A percentile compares a stretch with the other conserved stretches of the same genome.
These are phyloP conservation scores for Lateolabrax maculatus DNA, from an alignment of 2,797 vertebrate species.

Conservation along the genomic window DNA sequence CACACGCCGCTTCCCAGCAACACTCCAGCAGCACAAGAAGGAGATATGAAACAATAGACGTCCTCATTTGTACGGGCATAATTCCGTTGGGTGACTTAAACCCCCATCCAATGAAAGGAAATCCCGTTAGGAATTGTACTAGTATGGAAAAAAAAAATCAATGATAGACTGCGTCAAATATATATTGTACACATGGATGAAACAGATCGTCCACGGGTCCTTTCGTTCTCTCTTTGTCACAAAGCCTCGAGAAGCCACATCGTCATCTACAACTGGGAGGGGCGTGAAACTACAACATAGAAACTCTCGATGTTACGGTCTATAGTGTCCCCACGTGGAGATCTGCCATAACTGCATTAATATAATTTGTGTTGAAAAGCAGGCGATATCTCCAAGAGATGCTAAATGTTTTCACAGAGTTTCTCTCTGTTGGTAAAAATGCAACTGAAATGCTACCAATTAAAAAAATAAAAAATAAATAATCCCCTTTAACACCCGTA, in stretches of 20 bases:
- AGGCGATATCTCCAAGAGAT: neutral
- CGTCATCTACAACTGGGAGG: constrained; percentile 42
- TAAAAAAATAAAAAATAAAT: too few species aligned
- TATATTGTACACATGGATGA: neutral
- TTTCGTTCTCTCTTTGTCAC: constrained; percentile 35
- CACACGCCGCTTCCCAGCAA: constrained; percentile 20
- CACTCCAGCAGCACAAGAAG: constrained; percentile 42
- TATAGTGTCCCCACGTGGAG: constrained; percentile 54
- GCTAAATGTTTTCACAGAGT: neutral
- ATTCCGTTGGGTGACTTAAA: constrained; percentile 2
- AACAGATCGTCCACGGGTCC: neutral
- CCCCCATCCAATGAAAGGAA: neutral
- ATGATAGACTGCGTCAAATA: neutral
- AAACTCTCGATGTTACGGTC: constrained; percentile 41
- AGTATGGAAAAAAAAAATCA: neutral
- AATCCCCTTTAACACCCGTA: fast-evolving
- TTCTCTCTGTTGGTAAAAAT: neutral
- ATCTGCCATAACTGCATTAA: neutral
- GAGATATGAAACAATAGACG: constrained; percentile 24
- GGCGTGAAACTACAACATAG: neutral
- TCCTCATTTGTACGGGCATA: constrained; percentile 27
- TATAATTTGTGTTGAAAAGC: neutral
- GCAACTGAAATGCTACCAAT: neutral
- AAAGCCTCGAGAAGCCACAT: constrained; percentile 25
- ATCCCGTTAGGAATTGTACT: neutral